phyloP scores from a whole-genome alignment of 1,140 invertebrate species.

The Varroa destructor region DNA sequence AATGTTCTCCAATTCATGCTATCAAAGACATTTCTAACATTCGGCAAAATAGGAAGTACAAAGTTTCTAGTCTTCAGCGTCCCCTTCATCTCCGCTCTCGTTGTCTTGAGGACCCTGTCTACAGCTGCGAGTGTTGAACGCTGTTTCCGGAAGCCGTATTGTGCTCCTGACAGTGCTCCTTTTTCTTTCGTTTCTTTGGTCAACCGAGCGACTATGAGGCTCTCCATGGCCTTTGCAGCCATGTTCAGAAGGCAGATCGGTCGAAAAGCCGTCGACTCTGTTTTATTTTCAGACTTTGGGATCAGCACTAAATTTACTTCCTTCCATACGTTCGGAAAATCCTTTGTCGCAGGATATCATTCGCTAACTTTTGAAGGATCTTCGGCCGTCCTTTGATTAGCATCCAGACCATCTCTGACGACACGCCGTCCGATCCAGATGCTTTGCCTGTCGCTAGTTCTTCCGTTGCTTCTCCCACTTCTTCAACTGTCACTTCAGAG shows the following conservation, averaged over 20 bases:
- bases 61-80: background rate
- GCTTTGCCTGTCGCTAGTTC: background rate
- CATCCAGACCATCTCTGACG: background rate
- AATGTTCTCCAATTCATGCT: background rate
- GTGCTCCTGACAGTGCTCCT: background rate
- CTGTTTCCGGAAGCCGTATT: background rate
- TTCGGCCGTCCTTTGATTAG: background rate
- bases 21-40: slow-evolving; percentile 1
- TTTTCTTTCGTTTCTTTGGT: background rate
- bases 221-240: background rate
- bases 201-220: background rate
- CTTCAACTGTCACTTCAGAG: background rate
- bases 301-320: background rate
- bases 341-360: background rate
- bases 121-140: background rate
- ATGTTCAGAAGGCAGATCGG: slow-evolving; percentile 10
- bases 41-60: background rate
- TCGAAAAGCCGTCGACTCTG: background rate
- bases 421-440: background rate
- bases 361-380: background rate
- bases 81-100: background rate
- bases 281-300: background rate
- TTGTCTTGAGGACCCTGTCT: background rate
- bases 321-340: background rate
- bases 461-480: background rate